Evolutionary conservation across 2,888 invertebrate genomes (phyloP), one percentile per base, ranked within the genome.

Genomic region (Rhagonycha fulva): DNA sequence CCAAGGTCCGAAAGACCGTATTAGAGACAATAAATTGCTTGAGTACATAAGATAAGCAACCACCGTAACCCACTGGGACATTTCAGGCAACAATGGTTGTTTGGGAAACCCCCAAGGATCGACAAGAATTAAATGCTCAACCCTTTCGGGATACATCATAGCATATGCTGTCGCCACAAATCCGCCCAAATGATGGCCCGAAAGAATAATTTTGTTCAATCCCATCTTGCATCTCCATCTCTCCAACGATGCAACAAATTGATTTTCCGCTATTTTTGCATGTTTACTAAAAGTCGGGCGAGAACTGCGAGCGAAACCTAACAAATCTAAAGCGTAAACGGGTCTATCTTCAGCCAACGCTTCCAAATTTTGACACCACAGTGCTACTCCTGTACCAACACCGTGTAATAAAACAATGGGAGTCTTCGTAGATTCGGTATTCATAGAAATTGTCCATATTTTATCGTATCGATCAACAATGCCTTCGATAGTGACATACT

Each of bases 161-260:
- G 96, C 92, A 89, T 97, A 95, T 32, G 97, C 94, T 14, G 96
- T 92, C 2, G 96, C 96, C 77, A 97, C 90, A 89, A 94, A 97
- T 0, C 96, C 97, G 66, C 98, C 98, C 88, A 99, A 94, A 77
- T 96, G 97, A 89, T 98, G 98, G 0, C 98, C 98, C 66, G 98
- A 89, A 28, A 98, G 88, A 68, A 97, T 93, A 89, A 98, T 94
- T 87, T 94, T 92, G 0, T 94, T 91, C 14, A 99, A 89, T 82
- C 95, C 93, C 90, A 98, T 93, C 86, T 95, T 93, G 75, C 94
- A 91, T 32, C 98, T 90, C 98, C 98, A 98, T 87, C 96, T 95
- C 88, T 99, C 98, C 3, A 98, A 94, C 0, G 97, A 94, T 83
- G 93, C 92, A n/a, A 98, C 95, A 89, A 97, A 93, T 85, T 98